Base-by-base conservation (phyloP, 1,140 invertebrate species). In the Musca domestica region DNA sequence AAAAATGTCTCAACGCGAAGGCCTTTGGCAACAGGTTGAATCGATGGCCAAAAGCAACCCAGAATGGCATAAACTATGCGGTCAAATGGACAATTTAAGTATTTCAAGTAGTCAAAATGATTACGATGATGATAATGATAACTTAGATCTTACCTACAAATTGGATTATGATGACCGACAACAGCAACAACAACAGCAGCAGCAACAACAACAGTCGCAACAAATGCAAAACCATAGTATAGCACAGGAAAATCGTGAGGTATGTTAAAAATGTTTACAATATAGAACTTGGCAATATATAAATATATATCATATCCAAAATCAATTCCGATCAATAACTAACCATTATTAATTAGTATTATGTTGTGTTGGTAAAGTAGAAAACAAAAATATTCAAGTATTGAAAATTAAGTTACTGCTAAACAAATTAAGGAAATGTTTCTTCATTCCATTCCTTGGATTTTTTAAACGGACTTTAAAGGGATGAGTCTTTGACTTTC, bases 1-100 rank as follows among this genome's bases (percentile, higher is more conserved):
- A 74, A 86, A 91, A 64, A 81, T 91, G 68, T 87, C 89, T 74
- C 90, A 94, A 69, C 85, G 93, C 66, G 91, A 94, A 73, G 92
- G 94, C 75, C 84, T 92, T 1, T 95, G 94, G 94, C 86, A 84
- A 74, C 87, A 88, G 71, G 86, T 96, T 0, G 92, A 95, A 83
- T 85, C 84, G 70, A 81, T 92, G 58, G 93, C 93, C 71, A 84
- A 71, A 82, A 83, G 27, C 74, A 77, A 80, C 72, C 76, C 73
- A 15, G 73, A 77, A 51, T 81, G 73, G 74, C 73, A 76, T 69
- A 78, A 76, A 74, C 47, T 75, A 27, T 71, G 74, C 66, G 74
- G 73, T 61, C 76, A 71, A 49, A 74, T 70, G 56, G 76, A 76
- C 69, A 71, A 63, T 74, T 69, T 69, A 68, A 73, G 67, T 74